Conservation (phyloP, 1,140 invertebrate species). For the Gryon sp. region DNA sequence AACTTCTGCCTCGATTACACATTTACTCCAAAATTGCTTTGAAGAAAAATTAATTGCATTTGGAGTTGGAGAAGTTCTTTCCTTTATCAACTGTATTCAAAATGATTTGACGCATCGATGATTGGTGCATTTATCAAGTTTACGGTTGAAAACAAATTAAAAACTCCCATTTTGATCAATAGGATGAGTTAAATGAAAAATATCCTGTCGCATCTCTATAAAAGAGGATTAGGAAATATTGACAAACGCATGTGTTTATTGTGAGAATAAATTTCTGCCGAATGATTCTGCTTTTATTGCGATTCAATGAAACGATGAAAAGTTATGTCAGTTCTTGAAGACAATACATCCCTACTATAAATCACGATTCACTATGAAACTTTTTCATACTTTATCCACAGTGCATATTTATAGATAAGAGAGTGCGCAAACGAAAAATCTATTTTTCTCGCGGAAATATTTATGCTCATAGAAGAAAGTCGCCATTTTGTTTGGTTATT, state of each 20-base stretch:
- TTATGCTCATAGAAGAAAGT: conserved; percentile 38
- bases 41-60: conserved; percentile 40
- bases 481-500: conserved; percentile 54
- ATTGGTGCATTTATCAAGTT: conserved; percentile 31
- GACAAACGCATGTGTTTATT: neutral
- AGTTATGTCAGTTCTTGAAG: conserved; percentile 23
- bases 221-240: neutral
- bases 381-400: conserved; percentile 1
- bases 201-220: neutral
- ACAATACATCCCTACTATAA: conserved; percentile 23
- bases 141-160: conserved; percentile 27
- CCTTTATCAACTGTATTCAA: conserved; percentile 33
- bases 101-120: conserved; percentile 30
- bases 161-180: neutral
- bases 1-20: conserved; percentile 8
- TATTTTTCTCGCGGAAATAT: conserved; percentile 49
- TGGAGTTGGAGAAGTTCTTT: conserved; percentile 20
- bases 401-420: conserved; percentile 41
- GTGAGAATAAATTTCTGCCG: conserved; percentile 6
- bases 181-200: too few species aligned
- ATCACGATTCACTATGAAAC: conserved; percentile 7
- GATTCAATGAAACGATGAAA: conserved; percentile 23
- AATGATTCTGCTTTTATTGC: conserved; percentile 15
- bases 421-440: conserved; percentile 24
- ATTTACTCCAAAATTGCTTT: conserved; percentile 31